Conservation (phyloP, 2,113 vertebrate species). For the Bothrops jararaca region DNA sequence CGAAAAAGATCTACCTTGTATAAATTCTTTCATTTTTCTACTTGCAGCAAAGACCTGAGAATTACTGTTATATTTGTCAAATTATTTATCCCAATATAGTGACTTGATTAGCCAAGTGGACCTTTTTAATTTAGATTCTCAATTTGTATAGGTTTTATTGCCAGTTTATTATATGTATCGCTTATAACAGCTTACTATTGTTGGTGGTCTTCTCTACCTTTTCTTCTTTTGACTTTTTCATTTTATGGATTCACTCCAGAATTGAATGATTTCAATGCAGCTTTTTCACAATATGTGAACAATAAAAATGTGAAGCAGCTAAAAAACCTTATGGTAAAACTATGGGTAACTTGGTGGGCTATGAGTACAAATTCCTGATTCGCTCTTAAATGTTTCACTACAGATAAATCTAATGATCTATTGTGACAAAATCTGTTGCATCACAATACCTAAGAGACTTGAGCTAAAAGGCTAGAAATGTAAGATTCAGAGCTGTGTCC, state of each 20-base stretch:
- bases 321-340: neutral
- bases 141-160: neutral
- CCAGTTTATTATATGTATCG: neutral
- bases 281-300: neutral
- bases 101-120: neutral
- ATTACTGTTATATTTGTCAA: neutral
- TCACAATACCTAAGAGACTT: neutral
- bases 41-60: neutral
- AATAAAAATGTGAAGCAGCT: neutral
- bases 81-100: neutral
- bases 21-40: neutral
- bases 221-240: neutral
- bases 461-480: neutral
- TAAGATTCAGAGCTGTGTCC: neutral
- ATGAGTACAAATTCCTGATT: neutral
- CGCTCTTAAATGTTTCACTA: neutral
- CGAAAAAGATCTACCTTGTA: neutral
- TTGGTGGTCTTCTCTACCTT: neutral
- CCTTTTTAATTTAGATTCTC: neutral
- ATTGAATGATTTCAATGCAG: neutral
- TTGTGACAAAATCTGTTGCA: neutral
- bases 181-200: neutral
- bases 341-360: neutral
- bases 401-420: neutral
- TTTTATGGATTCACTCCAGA: neutral